These are phyloP conservation scores for Mythimna vitellina DNA, from an alignment of 2,888 invertebrate species.

Conservation along the genomic window DNA sequence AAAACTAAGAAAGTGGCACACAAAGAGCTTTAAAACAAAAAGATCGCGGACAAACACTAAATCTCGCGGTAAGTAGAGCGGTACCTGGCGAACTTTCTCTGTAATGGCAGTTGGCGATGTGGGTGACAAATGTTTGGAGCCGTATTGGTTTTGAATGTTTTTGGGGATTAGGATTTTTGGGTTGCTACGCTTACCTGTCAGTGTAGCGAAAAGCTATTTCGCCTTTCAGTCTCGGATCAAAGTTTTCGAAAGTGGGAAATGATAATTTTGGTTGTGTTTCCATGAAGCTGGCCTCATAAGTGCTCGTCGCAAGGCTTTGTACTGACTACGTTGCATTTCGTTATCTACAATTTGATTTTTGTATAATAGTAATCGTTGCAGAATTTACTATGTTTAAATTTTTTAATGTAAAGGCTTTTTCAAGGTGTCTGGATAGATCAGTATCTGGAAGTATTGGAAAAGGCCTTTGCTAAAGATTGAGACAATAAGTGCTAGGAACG, in stretches of 20 bases:
- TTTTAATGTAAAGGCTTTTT: no score
- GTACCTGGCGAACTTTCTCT: slow-evolving; percentile 58
- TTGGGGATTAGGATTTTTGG: slow-evolving; percentile 9
- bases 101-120: slow-evolving; percentile 52
- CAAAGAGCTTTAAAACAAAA: slow-evolving; percentile 61
- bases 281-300: no score
- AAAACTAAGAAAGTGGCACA: slow-evolving; percentile 58
- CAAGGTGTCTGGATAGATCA: no score
- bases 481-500: neutral
- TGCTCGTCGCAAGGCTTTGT: no score
- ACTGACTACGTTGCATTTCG: neutral
- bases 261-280: no score
- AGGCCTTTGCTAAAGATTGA: neutral
- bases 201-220: neutral
- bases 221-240: neutral
- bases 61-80: slow-evolving; percentile 59
- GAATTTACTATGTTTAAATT: neutral
- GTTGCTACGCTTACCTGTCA: neutral
- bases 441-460: neutral
- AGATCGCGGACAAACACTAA: slow-evolving; percentile 58
- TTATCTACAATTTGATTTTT: neutral
- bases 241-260: no score
- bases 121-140: slow-evolving; percentile 53
- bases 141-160: slow-evolving; percentile 32
- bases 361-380: neutral